A percentile compares a stretch with the other conserved stretches of the same genome.
phyloP scores from a whole-genome alignment of 1,140 invertebrate genomes.

The Amphibalanus amphitrite region DNA sequence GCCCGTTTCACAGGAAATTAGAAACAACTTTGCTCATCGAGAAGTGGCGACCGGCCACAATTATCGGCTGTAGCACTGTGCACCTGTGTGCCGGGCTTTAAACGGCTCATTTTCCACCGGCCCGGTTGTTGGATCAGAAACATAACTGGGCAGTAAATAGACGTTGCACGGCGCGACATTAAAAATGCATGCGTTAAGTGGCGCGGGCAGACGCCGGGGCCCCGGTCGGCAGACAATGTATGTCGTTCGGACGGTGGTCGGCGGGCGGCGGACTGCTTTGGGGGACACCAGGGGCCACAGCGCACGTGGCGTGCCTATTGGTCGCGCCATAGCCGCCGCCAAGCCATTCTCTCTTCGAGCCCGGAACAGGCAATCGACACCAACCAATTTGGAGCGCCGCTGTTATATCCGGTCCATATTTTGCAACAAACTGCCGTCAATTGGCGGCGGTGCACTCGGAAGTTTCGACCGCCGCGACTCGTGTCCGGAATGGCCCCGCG shows the following conservation, averaged over 20 bases:
- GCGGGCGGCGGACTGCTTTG: too few relatives aligned
- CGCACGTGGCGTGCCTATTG: neutral
- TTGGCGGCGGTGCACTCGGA: too few relatives aligned
- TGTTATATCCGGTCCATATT: neutral
- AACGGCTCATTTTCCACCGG: neutral
- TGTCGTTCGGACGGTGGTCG: too few relatives aligned
- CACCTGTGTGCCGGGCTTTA: neutral
- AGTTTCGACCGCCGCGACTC: too few relatives aligned
- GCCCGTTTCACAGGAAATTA: neutral
- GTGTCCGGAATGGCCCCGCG: too few relatives aligned
- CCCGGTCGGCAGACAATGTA: neutral
- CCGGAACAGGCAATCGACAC: neutral
- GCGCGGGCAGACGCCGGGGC: neutral
- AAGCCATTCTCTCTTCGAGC: too few relatives aligned
- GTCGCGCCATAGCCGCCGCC: neutral
- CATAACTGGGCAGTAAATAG: neutral
- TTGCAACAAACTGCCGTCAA: neutral
- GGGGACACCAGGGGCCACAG: too few relatives aligned
- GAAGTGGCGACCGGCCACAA: neutral
- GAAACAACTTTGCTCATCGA: neutral
- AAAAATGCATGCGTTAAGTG: neutral
- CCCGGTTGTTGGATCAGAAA: neutral
- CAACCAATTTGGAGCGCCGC: neutral
- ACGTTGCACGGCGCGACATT: neutral
- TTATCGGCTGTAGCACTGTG: neutral